Conservation (phyloP, 2,888 invertebrate genomes). For the Cenopis cana region DNA sequence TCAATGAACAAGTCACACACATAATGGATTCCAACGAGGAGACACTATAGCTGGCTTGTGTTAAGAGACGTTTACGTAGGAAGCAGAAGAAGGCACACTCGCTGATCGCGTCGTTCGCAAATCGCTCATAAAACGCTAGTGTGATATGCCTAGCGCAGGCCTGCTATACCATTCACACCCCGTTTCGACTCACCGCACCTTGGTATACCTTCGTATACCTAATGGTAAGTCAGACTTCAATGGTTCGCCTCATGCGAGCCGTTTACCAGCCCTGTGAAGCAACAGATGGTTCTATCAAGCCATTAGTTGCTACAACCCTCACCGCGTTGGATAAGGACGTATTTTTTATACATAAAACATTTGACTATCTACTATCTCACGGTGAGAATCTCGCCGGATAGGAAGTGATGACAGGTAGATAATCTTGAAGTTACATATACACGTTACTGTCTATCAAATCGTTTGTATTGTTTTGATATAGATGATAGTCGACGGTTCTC, state of each 20-base stretch:
- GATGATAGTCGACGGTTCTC: conserved; percentile 28
- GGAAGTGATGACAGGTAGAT: too few relatives aligned
- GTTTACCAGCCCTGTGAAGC: conserved; percentile 55
- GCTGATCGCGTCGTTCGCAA: too few relatives aligned
- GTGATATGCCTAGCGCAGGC: background rate
- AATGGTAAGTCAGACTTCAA: background rate
- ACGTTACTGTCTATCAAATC: background rate
- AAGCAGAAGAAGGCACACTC: too few relatives aligned
- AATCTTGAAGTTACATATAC: background rate
- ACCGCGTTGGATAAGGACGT: background rate
- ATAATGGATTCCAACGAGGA: too few relatives aligned
- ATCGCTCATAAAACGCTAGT: background rate
- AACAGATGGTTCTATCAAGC: conserved; percentile 66
- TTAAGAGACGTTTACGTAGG: too few relatives aligned
- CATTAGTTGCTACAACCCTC: conserved; percentile 62
- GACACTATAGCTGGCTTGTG: too few relatives aligned
- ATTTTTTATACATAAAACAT: too few relatives aligned
- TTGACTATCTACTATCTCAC: too few relatives aligned
- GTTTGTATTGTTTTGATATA: background rate
- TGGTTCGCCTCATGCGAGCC: background rate
- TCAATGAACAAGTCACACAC: too few relatives aligned
- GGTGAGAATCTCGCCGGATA: too few relatives aligned
- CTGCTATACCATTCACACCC: background rate
- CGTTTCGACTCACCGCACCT: too few relatives aligned
- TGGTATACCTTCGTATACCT: too few relatives aligned